Percentiles rank a stretch among this genome's conserved stretches.
Conservation (phyloP, 1,140 invertebrate genomes). For the Drosophila bifasciata region DNA sequence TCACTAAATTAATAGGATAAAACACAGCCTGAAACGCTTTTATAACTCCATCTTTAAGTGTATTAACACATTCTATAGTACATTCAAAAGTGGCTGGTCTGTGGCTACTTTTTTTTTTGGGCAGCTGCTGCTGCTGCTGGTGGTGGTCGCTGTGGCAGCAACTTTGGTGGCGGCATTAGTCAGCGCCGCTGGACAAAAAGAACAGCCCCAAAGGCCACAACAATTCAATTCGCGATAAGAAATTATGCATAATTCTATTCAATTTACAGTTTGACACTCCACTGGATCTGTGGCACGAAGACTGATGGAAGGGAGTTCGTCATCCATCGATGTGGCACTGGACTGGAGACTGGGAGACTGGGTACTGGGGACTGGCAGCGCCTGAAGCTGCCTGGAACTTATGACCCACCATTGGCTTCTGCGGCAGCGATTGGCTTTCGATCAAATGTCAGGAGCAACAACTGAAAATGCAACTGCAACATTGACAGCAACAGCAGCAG, state of each 20-base stretch:
- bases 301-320: conserved; percentile 28
- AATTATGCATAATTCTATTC: conserved; percentile 77
- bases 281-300: conserved; percentile 5
- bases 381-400: conserved; percentile 17
- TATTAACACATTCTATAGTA: no score
- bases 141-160: conserved; percentile 17
- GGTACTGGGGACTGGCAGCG: neutral
- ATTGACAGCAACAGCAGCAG: conserved; percentile 11
- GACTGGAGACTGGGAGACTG: no score
- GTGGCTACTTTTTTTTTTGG: conserved; percentile 9
- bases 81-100: no score
- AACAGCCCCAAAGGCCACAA: conserved; percentile 41
- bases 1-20: no score
- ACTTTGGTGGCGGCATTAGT: conserved; percentile 78
- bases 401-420: conserved; percentile 57
- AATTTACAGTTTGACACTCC: conserved; percentile 78
- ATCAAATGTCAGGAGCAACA: conserved; percentile 66
- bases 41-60: no score
- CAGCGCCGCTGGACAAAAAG: conserved; percentile 58
- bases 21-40: no score
- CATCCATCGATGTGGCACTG: conserved; percentile 9
- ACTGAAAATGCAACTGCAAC: conserved; percentile 14
- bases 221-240: conserved; percentile 78
- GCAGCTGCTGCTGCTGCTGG: conserved; percentile 41
- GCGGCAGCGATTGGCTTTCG: conserved; percentile 70